phyloP scores from a whole-genome alignment of 2,888 invertebrate species.

The Neoitamus cyanurus region DNA sequence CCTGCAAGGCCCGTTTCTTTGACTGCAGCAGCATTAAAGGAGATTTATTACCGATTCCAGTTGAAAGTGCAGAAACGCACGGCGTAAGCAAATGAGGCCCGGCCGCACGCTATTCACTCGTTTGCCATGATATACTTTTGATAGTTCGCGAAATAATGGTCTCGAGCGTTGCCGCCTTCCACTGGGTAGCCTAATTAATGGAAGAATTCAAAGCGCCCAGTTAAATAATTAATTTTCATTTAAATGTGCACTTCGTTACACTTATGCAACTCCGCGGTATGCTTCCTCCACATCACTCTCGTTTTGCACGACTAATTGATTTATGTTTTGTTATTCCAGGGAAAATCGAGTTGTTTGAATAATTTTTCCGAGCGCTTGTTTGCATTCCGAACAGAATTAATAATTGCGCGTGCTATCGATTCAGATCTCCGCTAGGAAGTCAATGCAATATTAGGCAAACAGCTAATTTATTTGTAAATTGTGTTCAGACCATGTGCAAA shows the following conservation, averaged over 20 bases:
- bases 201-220: constrained; percentile 23
- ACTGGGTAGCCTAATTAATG: constrained; percentile 8
- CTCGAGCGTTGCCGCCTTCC: neutral
- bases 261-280: constrained; percentile 24
- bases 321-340: constrained; percentile 20
- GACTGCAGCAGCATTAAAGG: neutral
- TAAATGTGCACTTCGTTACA: constrained; percentile 27
- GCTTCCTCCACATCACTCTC: constrained; percentile 31
- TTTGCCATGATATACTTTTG: constrained; percentile 18
- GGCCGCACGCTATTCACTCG: constrained; percentile 29
- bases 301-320: constrained; percentile 37
- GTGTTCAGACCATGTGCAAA: neutral
- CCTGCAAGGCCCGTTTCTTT: neutral
- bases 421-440: neutral
- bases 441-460: neutral
- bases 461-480: neutral
- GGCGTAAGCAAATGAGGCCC: constrained; percentile 15
- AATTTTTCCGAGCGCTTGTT: neutral
- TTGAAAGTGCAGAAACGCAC: constrained; percentile 19
- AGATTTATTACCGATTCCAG: neutral
- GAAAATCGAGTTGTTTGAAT: constrained; percentile 24
- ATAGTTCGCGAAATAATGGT: constrained; percentile 21
- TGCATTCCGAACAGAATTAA: neutral
- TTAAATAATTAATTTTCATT: constrained; percentile 33
- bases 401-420: neutral